Percentiles rank a stretch among this genome's conserved stretches.
These are phyloP conservation scores for Hydraecia micacea DNA, from an alignment of 2,888 invertebrate genomes.

Conservation along the genomic window DNA sequence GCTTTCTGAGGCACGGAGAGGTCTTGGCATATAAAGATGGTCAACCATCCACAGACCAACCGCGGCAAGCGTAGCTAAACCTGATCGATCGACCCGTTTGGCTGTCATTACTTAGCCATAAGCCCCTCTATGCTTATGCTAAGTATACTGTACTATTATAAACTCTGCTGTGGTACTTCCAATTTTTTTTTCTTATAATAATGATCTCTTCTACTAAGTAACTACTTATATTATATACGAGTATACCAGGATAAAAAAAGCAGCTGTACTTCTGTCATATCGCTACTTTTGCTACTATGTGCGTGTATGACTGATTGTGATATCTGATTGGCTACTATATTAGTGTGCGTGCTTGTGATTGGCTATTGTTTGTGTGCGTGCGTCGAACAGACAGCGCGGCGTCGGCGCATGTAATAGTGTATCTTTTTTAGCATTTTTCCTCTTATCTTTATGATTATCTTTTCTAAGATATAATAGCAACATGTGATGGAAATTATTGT, in stretches of 20 bases:
- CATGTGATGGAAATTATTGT: conserved; percentile 29
- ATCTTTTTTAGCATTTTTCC: conserved; percentile 32
- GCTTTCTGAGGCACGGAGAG: no score
- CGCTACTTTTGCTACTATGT: not conserved
- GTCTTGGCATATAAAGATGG: no score
- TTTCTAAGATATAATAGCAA: conserved; percentile 12
- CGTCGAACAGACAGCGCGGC: conserved; percentile 60
- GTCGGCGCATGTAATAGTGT: conserved; percentile 23
- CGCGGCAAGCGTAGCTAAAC: no score
- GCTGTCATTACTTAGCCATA: no score
- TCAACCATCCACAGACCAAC: no score
- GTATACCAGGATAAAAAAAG: not conserved
- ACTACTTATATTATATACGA: no score
- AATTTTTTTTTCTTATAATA: no score
- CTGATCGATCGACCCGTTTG: no score
- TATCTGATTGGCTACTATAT: conserved; percentile 6
- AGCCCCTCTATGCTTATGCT: no score
- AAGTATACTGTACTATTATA: no score
- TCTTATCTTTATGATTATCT: conserved; percentile 43
- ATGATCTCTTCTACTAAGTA: no score
- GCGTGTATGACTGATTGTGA: not conserved
- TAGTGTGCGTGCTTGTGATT: conserved; percentile 30
- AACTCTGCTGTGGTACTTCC: no score
- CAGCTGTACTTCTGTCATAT: conserved; percentile 25
- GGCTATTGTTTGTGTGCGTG: conserved; percentile 23